Conservation (phyloP, 2,888 invertebrate species). For the Lasioglossum vierecki region DNA sequence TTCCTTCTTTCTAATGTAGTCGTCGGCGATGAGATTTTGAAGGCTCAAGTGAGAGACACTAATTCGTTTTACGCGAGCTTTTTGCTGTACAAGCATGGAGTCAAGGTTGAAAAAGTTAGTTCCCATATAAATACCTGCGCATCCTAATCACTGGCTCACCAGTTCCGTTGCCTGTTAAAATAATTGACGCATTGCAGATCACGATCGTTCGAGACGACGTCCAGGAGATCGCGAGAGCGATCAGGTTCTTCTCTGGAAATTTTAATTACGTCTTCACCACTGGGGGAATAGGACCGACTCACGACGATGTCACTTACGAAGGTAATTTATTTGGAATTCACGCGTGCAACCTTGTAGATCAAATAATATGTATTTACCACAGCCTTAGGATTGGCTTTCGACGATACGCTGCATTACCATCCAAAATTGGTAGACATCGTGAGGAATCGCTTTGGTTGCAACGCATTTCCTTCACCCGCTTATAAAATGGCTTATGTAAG, state of each 20-base stretch:
- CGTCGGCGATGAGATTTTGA: constrained; percentile 92
- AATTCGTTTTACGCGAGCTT: constrained; percentile 88
- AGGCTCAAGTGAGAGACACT: constrained; percentile 89
- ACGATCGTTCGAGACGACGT: constrained; percentile 89
- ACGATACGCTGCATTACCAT: constrained; percentile 83
- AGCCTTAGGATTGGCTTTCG: constrained; percentile 86
- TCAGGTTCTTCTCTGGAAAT: constrained; percentile 86
- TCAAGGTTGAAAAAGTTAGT: constrained; percentile 86
- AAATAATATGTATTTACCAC: constrained; percentile 10
- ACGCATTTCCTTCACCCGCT: constrained; percentile 82
- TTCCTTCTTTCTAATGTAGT: constrained; percentile 75
- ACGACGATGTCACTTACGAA: constrained; percentile 91
- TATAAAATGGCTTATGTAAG: constrained; percentile 83
- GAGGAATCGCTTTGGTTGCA: constrained; percentile 82
- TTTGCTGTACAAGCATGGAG: constrained; percentile 87
- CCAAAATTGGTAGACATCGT: constrained; percentile 84
- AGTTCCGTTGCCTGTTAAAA: neutral
- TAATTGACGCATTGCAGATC: constrained; percentile 82
- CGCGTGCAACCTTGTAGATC: neutral
- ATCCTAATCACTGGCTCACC: neutral
- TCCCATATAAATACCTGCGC: neutral
- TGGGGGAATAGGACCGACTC: constrained; percentile 92
- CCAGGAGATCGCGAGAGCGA: constrained; percentile 87
- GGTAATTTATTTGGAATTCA: constrained; percentile 81
- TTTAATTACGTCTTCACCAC: constrained; percentile 90